phyloP scores from a whole-genome alignment of 1,140 invertebrate species.

The Drosophila melanogaster region Release_6_plus_ISO1_MT NT_033779.5:12541001-12541500 shows the following conservation, averaged over 20 bases:
- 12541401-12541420: constrained; percentile 6
- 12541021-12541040: constrained; percentile 42
- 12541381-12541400: neutral
- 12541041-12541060: constrained; percentile 7
- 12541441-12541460: constrained; percentile 61
- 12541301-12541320: neutral
- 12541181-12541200: constrained; percentile 12
- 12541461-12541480: constrained; percentile 73
- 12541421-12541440: constrained; percentile 22
- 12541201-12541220: neutral
- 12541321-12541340: neutral
- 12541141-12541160: constrained; percentile 12
- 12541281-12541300: neutral
- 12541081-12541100: neutral
- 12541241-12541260: neutral
- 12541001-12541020: constrained; percentile 23
- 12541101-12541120: constrained; percentile 43
- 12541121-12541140: constrained; percentile 48
- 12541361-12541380: neutral
- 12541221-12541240: neutral
- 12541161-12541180: constrained; percentile 17
- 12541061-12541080: constrained; percentile 1
- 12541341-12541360: too few species aligned
- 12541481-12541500: constrained; percentile 42
- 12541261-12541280: neutral